Conservation (phyloP, 2,113 vertebrate species). For the Solenodon paradoxus region DNA sequence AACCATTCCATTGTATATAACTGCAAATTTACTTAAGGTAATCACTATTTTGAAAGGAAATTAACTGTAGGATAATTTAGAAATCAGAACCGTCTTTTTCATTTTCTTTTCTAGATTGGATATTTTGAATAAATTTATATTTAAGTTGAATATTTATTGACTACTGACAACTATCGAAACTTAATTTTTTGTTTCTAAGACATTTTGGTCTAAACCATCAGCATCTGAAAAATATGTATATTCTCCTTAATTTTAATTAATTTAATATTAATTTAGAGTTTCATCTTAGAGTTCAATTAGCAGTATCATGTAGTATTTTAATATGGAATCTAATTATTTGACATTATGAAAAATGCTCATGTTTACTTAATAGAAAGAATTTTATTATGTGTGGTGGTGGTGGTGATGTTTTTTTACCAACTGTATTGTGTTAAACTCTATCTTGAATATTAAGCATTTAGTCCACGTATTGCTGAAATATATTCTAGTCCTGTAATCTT, state of each 20-base stretch:
- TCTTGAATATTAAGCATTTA: neutral
- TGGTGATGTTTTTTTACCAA: neutral
- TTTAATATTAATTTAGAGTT: conserved; percentile 29
- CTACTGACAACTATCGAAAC: neutral
- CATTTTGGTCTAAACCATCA: neutral
- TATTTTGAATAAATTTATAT: conserved; percentile 11
- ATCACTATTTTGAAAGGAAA: neutral
- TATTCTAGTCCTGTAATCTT: neutral
- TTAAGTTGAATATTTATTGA: neutral
- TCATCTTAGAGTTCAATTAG: conserved; percentile 3
- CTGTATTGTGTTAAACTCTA: neutral
- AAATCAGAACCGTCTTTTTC: neutral
- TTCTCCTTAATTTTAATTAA: neutral
- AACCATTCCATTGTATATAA: neutral
- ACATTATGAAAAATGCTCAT: conserved; percentile 27
- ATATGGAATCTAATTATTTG: neutral
- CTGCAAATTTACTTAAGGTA: neutral
- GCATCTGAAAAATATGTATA: neutral
- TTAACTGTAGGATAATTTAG: neutral
- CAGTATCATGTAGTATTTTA: neutral
- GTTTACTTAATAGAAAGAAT: conserved; percentile 2
- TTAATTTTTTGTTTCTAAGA: neutral
- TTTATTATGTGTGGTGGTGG: neutral
- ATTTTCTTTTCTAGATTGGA: neutral
- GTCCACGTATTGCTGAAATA: neutral